phyloP scores from a whole-genome alignment of 2,113 vertebrate species.

The Grantiella picta region DNA sequence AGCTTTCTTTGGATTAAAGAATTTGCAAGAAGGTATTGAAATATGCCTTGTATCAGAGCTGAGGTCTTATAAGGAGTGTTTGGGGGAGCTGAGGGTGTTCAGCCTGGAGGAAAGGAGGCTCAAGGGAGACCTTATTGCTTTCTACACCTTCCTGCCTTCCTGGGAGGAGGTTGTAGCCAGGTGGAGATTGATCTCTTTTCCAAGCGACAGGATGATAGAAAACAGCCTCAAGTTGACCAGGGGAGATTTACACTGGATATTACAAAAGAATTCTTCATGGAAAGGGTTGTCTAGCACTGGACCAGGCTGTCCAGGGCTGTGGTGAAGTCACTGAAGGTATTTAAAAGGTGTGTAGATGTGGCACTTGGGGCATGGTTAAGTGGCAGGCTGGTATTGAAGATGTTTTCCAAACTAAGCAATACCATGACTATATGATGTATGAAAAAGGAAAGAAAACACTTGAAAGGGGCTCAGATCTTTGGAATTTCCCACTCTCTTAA shows the following conservation, averaged over 20 bases:
- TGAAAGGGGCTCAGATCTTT: neutral
- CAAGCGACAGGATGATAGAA: neutral
- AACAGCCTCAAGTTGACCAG: neutral
- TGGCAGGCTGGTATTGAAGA: fast-evolving
- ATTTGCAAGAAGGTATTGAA: neutral
- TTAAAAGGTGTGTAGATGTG: neutral
- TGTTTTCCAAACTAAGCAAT: neutral
- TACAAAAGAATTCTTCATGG: neutral
- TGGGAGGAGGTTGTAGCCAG: neutral
- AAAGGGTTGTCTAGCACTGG: neutral
- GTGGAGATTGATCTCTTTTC: neutral
- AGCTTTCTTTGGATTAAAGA: neutral
- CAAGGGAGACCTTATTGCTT: neutral
- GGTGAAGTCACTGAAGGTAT: neutral
- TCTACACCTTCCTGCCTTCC: neutral
- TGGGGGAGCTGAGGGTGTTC: neutral
- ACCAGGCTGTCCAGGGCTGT: neutral
- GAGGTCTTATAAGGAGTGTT: neutral
- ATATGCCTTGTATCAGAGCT: neutral
- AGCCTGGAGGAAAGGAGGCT: neutral
- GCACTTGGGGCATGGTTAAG: neutral
- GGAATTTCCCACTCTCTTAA: neutral
- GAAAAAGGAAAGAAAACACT: neutral
- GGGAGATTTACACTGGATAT: neutral
- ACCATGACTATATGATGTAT: neutral